Base-by-base conservation (phyloP, 2,888 invertebrate species). In the Pyralis farinalis region DNA sequence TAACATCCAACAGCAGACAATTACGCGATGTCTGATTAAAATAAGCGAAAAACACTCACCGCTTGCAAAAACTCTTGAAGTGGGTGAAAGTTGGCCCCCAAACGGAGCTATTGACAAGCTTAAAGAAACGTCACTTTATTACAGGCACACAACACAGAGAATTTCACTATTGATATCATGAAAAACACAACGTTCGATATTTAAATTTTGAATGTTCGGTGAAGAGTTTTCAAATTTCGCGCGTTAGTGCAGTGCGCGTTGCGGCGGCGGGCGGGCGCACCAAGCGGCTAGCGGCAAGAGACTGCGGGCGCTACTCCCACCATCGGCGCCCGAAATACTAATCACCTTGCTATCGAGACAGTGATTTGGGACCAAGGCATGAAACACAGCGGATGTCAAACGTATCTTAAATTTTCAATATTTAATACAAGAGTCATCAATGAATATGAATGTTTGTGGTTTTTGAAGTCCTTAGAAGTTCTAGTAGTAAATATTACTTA, bases 271-370 rank as follows among this genome's bases (percentile, higher is more conserved):
- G 59, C 74, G 72, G 68, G 71, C 85, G 82, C 83, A 69, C 78
- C 54, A 65, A 61, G 64, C 72, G 78, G 72, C 72, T 71, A 66
- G 72, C 83, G 78, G 82, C 74, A 73, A 79, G 84, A 79, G 83
- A 87, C 87, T 87, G 86, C 83, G 80, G 69, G 55, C 54, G 68
- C 63, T 51, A 58, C 84, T 81, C 79, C 84, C 83, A 77, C 79
- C 75, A 75, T 64, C 49, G 63, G 51, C 64, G 63, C 63, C 81
- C 84, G 74, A 83, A 82, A 82, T 78, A 76, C 77, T 82, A 83
- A 85, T 86, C 84, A 84, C 84, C 83, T 84, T 84, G 83, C 80
- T 79, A 80, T 82, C 80, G 82, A 75, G 69, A 73, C 68, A 57
- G 58, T 63, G 71, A 73, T 73, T 69, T 57, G 55, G 63, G 53